Evolutionary conservation across 2,113 vertebrate genomes (phyloP).

Genomic region (Ornithorhynchus anatinus): DNA sequence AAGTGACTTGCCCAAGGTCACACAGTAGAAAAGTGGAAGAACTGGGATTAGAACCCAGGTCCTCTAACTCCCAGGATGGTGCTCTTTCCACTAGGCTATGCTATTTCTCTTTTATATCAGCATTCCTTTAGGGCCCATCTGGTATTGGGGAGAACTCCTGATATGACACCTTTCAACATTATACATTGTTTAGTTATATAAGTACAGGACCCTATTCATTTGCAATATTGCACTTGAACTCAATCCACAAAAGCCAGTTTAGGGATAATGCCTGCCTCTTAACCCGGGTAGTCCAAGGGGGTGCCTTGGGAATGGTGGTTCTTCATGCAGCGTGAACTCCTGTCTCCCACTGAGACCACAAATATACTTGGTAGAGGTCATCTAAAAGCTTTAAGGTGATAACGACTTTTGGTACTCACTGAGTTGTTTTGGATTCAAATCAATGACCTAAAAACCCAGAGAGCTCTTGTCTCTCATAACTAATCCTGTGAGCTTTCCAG

Average conservation of each 20-base stretch:
- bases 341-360: conserved; percentile 18
- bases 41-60: no score
- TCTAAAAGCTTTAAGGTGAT: conserved; percentile 7
- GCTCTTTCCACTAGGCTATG: no score
- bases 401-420: conserved; percentile 8
- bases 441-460: conserved; percentile 38
- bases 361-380: conserved; percentile 31
- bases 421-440: conserved; percentile 27
- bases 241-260: neutral
- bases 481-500: conserved; percentile 24
- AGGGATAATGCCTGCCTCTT: conserved; percentile 19
- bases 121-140: no score
- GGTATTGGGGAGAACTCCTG: no score
- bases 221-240: conserved; percentile 1
- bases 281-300: conserved; percentile 29
- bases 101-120: no score
- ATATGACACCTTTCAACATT: no score
- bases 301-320: neutral
- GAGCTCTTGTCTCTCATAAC: conserved; percentile 20
- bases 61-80: no score
- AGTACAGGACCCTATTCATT: neutral
- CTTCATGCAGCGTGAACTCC: neutral
- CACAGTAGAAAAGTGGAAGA: no score
- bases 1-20: no score
- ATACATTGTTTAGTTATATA: no score